Conservation (phyloP, 2,113 vertebrate genomes). For the Ciconia maguari region DNA sequence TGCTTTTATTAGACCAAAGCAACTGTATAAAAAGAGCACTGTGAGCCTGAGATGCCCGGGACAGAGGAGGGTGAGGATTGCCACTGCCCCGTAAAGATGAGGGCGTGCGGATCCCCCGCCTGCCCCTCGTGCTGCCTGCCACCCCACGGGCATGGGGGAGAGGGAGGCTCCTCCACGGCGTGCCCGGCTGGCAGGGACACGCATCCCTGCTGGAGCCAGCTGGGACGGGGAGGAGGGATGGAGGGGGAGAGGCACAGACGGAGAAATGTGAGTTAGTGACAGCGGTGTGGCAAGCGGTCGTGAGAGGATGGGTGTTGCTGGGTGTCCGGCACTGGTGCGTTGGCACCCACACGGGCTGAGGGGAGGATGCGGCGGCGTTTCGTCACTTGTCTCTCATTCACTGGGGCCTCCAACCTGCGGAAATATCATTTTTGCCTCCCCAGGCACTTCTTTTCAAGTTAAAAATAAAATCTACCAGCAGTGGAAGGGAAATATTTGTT, state of each 20-base stretch:
- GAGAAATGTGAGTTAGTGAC: background rate
- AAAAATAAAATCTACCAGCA: constrained; percentile 28
- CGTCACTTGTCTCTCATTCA: background rate
- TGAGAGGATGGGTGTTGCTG: background rate
- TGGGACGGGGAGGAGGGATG: background rate
- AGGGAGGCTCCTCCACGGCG: background rate
- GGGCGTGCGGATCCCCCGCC: accelerated
- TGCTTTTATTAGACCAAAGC: constrained; percentile 38
- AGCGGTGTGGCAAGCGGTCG: accelerated
- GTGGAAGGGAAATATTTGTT: constrained; percentile 4
- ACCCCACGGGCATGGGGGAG: accelerated
- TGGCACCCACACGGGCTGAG: background rate
- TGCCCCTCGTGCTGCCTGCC: background rate
- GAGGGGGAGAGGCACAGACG: background rate
- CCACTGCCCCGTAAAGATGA: background rate
- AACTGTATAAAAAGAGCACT: background rate
- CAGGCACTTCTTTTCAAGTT: constrained; percentile 47
- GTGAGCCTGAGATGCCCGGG: accelerated
- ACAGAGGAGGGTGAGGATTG: background rate
- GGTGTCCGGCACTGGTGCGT: background rate
- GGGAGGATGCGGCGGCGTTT: background rate
- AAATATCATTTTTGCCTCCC: constrained; percentile 8
- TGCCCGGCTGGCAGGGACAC: background rate
- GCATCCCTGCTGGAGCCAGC: background rate
- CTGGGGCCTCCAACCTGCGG: constrained; percentile 11